Percentiles rank a stretch among this genome's conserved stretches.
Evolutionary conservation across 2,797 vertebrate species (phyloP).

Genomic region (Rhinichthys osculus): DNA sequence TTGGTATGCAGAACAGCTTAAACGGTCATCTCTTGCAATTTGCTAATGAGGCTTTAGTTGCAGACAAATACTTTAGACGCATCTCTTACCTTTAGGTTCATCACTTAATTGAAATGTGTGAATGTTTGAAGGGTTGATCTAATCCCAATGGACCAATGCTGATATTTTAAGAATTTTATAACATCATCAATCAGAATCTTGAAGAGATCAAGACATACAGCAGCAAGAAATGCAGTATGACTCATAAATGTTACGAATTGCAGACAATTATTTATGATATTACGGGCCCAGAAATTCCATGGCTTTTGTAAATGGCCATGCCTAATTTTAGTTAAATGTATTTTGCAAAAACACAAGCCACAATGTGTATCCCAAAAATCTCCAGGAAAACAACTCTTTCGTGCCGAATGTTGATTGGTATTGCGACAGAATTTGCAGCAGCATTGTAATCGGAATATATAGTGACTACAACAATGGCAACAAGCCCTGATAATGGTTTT

Average conservation of each 20-base stretch:
- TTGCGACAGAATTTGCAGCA: slow-evolving; percentile 21
- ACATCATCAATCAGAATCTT: slow-evolving; percentile 14
- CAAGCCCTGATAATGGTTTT: slow-evolving; percentile 22
- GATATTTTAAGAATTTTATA: slow-evolving; percentile 16
- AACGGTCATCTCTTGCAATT: slow-evolving; percentile 72
- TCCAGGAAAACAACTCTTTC: not conserved
- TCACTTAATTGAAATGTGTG: slow-evolving; percentile 43
- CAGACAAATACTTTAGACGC: slow-evolving; percentile 44
- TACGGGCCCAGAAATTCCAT: not conserved
- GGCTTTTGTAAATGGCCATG: not conserved
- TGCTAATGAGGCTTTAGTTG: slow-evolving; percentile 59
- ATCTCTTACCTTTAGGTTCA: slow-evolving; percentile 17
- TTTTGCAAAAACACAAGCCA: slow-evolving; percentile 11
- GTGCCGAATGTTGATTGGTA: slow-evolving; percentile 4
- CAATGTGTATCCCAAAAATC: not conserved
- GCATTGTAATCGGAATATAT: slow-evolving; percentile 41
- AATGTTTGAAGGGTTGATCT: not conserved
- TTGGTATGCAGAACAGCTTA: slow-evolving; percentile 80
- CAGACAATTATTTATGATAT: not conserved
- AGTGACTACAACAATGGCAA: slow-evolving; percentile 39
- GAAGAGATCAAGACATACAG: not conserved
- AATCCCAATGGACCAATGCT: slow-evolving; percentile 11
- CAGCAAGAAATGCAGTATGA: not conserved
- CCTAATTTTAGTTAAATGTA: not conserved
- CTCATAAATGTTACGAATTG: not conserved